These are phyloP conservation scores for Caiman crocodilus DNA, from an alignment of 2,797 vertebrate genomes.

Conservation along the genomic window DNA sequence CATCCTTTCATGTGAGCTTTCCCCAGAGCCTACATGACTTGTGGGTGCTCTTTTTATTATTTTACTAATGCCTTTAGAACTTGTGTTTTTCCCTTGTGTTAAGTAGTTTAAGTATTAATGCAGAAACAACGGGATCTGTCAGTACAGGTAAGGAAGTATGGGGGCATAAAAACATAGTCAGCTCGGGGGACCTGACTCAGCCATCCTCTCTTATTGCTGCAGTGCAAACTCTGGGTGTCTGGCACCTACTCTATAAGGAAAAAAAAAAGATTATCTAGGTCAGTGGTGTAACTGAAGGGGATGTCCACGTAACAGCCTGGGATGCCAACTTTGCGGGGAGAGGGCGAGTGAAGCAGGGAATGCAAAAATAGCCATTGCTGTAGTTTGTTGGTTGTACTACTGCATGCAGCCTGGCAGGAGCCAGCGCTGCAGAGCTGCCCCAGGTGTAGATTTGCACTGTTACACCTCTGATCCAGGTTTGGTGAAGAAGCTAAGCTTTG, in stretches of 20 bases:
- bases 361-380: background rate
- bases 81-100: background rate
- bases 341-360: background rate
- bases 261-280: background rate
- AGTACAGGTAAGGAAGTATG: background rate
- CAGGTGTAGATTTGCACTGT: no score
- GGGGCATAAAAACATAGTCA: background rate
- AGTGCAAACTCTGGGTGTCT: background rate
- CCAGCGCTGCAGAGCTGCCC: no score
- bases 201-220: background rate
- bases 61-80: background rate
- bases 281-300: background rate
- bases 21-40: background rate
- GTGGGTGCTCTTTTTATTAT: background rate
- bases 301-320: background rate
- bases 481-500: background rate
- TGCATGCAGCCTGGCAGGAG: no score
- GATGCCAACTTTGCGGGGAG: background rate
- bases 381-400: no score
- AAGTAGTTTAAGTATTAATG: conserved; percentile 23
- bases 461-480: no score
- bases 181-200: background rate
- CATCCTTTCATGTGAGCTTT: background rate
- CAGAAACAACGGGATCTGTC: background rate
- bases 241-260: background rate